Percentiles rank a stretch among this genome's conserved stretches.
phyloP scores from a whole-genome alignment of 2,113 vertebrate species.

The Alethe diademata region DNA sequence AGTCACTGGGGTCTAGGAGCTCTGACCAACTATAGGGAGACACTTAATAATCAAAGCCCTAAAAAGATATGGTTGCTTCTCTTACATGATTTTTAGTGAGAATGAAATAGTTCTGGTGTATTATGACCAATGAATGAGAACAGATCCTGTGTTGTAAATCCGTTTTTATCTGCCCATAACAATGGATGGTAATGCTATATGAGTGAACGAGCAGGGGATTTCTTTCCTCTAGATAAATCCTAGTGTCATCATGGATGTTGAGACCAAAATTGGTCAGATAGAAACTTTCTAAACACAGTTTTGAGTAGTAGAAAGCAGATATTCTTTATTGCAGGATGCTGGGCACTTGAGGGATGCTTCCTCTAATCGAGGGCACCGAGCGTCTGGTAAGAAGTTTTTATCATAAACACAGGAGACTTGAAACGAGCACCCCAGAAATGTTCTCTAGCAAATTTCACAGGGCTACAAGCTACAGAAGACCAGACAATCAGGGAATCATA shows the following conservation, averaged over 20 bases:
- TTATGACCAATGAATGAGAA: background rate
- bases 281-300: background rate
- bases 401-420: background rate
- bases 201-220: background rate
- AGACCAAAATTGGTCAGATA: background rate
- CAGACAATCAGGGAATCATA: background rate
- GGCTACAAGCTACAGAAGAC: background rate
- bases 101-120: background rate
- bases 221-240: background rate
- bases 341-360: fast-evolving
- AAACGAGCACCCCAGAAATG: background rate
- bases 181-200: background rate
- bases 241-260: background rate
- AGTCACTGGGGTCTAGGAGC: background rate
- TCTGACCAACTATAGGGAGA: background rate
- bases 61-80: background rate
- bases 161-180: background rate
- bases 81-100: background rate
- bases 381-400: fast-evolving
- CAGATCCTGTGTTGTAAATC: background rate
- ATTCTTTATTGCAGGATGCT: fast-evolving
- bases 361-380: fast-evolving
- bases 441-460: background rate
- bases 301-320: background rate
- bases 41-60: background rate